Evolutionary conservation across 2,888 invertebrate genomes (phyloP).

Genomic region (Enchytraeus crypticus): DNA sequence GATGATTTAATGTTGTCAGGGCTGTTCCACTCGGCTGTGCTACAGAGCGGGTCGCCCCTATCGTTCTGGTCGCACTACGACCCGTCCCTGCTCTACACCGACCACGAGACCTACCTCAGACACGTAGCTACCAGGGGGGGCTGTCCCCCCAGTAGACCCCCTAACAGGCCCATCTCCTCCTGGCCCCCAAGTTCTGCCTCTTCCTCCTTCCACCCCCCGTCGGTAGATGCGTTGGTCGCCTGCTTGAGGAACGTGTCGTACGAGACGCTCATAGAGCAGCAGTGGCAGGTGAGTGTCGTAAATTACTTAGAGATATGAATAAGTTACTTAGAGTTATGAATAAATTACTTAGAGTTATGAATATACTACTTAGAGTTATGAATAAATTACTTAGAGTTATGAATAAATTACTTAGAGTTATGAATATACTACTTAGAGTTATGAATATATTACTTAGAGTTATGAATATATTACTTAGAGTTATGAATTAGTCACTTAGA

Average conservation of each 20-base stretch:
- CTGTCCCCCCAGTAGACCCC: slow-evolving; percentile 1
- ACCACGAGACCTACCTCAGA: slow-evolving; percentile 5
- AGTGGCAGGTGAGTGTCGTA: not conserved
- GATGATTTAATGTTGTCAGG: slow-evolving; percentile 9
- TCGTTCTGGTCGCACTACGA: slow-evolving; percentile 22
- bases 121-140: slow-evolving; percentile 8
- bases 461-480: no score
- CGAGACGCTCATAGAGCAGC: not conserved
- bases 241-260: slow-evolving; percentile 6
- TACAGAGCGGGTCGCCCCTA: slow-evolving; percentile 23
- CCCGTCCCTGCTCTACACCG: not conserved
- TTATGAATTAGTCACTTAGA: no score
- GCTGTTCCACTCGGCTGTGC: slow-evolving; percentile 18
- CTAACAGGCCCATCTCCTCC: not conserved
- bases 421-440: no score
- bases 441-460: no score
- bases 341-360: no score
- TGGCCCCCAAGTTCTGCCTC: not conserved
- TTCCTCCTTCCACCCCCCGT: not conserved
- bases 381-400: no score
- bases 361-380: no score
- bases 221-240: not conserved
- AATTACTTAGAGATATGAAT: no score
- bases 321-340: no score
- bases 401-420: no score